Evolutionary conservation across 2,113 vertebrate species (phyloP).

Genomic region (Pyrgilauda ruficollis): DNA sequence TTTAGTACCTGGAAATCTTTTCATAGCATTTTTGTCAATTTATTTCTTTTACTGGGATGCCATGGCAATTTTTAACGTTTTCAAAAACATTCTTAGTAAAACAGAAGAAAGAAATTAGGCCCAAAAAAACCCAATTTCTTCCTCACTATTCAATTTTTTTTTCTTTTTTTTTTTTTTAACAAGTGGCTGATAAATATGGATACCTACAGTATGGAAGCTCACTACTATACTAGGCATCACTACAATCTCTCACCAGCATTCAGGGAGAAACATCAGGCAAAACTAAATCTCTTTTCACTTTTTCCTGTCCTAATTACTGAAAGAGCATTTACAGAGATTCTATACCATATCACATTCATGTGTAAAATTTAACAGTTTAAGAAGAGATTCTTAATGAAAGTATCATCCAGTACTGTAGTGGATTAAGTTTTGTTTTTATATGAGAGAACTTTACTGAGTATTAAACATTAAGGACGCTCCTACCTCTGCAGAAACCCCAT

Average conservation of each 20-base stretch:
- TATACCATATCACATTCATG: neutral
- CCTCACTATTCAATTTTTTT: neutral
- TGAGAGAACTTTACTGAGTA: neutral
- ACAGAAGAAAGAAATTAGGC: neutral
- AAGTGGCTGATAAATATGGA: rapidly evolving
- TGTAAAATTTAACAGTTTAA: neutral
- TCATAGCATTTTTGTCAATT: neutral
- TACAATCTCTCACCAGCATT: neutral
- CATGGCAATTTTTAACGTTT: neutral
- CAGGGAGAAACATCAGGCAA: neutral
- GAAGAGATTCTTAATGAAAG: neutral
- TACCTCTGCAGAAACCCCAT: neutral
- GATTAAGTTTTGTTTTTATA: neutral
- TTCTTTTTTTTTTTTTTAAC: neutral
- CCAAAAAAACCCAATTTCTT: neutral
- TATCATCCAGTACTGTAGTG: neutral
- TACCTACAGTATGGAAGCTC: neutral
- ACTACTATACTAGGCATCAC: neutral
- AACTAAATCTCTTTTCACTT: neutral
- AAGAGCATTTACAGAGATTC: neutral
- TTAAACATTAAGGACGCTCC: neutral
- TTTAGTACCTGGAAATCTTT: neutral
- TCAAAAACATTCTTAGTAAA: neutral
- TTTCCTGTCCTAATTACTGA: neutral
- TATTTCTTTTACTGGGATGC: neutral